Conservation (phyloP, 1,140 invertebrate genomes). For the Micrasema longulum region DNA sequence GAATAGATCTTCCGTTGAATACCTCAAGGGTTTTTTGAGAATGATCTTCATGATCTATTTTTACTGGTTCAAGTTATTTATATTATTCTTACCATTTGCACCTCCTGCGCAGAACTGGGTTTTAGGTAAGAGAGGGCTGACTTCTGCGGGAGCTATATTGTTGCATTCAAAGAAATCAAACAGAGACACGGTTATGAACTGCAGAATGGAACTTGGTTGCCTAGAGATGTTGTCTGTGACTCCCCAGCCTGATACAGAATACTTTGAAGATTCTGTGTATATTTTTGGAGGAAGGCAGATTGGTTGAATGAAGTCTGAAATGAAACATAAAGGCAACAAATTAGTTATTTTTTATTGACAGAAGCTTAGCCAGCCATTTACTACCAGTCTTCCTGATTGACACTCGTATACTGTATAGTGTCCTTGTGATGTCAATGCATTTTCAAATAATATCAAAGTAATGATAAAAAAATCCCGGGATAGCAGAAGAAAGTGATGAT, state of each 20-base stretch:
- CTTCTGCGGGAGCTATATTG: slow-evolving; percentile 35
- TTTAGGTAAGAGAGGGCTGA: slow-evolving; percentile 37
- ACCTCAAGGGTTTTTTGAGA: too few relatives aligned
- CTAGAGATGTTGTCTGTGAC: slow-evolving; percentile 30
- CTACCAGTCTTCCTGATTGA: too few relatives aligned
- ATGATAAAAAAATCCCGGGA: too few relatives aligned
- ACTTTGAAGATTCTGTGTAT: not conserved
- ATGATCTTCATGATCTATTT: too few relatives aligned
- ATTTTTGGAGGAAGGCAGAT: slow-evolving; percentile 38
- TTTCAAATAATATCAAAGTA: too few relatives aligned
- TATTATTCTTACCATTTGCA: slow-evolving; percentile 26
- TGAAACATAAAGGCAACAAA: not conserved
- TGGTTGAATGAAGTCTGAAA: slow-evolving; percentile 45
- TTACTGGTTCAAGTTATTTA: too few relatives aligned
- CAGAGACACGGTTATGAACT: slow-evolving; percentile 29
- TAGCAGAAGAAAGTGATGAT: too few relatives aligned
- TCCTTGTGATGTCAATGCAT: too few relatives aligned
- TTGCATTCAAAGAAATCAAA: slow-evolving; percentile 53
- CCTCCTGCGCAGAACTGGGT: slow-evolving; percentile 51
- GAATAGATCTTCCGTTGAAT: too few relatives aligned
- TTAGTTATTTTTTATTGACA: too few relatives aligned
- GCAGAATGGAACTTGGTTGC: slow-evolving; percentile 30
- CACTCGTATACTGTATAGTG: too few relatives aligned
- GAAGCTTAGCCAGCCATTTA: too few relatives aligned
- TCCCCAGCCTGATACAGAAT: slow-evolving; percentile 48